Evolutionary conservation across 2,888 invertebrate genomes (phyloP).

Genomic region (Meandrusa payeni): DNA sequence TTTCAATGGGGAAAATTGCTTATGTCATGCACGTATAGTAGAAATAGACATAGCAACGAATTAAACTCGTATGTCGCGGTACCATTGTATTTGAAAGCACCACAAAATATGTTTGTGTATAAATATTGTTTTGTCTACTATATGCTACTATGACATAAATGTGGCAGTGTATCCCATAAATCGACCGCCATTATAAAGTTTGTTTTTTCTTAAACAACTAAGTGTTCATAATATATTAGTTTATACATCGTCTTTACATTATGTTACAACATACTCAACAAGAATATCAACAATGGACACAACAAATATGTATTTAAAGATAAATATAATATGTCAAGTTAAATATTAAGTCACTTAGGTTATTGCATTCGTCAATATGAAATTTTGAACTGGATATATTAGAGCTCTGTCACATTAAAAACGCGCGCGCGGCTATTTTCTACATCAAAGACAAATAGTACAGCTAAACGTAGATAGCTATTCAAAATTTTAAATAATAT

Average conservation of each 20-base stretch:
- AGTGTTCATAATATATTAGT: slow-evolving; percentile 21
- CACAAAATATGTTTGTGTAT: background rate
- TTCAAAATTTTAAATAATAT: no score
- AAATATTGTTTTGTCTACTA: background rate
- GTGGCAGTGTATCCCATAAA: background rate
- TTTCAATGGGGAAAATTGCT: no score
- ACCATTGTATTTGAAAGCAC: slow-evolving; percentile 13
- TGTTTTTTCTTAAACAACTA: slow-evolving; percentile 24
- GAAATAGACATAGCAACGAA: no score
- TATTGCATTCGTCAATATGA: slow-evolving; percentile 16
- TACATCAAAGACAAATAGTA: no score
- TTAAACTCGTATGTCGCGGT: no score
- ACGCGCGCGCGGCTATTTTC: background rate
- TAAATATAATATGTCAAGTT: slow-evolving; percentile 45
- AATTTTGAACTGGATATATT: background rate
- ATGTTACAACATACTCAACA: slow-evolving; percentile 67
- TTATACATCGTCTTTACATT: slow-evolving; percentile 30
- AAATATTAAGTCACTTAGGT: slow-evolving; percentile 18
- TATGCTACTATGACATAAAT: no score
- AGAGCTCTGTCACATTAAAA: slow-evolving; percentile 1
- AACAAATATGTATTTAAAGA: slow-evolving; percentile 64
- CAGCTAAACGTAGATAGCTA: no score
- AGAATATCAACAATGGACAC: slow-evolving; percentile 80
- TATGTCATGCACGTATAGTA: no score
- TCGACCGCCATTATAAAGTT: slow-evolving; percentile 7